A percentile compares a stretch with the other conserved stretches of the same genome.
phyloP scores from a whole-genome alignment of 2,113 vertebrate species.

The Solenodon paradoxus region DNA sequence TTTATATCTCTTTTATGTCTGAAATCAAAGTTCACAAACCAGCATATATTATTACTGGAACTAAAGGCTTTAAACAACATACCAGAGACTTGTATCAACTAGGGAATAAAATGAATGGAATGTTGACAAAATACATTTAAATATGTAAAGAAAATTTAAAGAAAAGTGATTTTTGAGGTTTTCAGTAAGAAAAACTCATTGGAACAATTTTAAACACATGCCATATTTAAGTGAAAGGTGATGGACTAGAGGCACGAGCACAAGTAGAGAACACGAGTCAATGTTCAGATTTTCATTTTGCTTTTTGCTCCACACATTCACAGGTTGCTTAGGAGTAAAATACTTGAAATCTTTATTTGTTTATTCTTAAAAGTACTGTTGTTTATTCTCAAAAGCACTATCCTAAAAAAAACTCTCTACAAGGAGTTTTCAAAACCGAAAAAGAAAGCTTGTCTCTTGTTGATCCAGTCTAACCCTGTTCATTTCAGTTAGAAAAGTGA shows the following conservation, averaged over 20 bases:
- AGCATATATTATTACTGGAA: background rate
- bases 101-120: background rate
- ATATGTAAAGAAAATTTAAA: background rate
- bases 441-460: background rate
- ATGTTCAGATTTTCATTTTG: rapidly evolving
- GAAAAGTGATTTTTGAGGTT: background rate
- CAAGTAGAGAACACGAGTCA: rapidly evolving
- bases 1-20: background rate
- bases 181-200: background rate
- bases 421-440: background rate
- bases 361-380: no score
- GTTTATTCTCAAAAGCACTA: background rate
- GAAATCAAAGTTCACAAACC: background rate
- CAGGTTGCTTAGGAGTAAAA: background rate
- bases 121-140: background rate
- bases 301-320: background rate
- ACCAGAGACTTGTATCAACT: background rate
- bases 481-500: background rate
- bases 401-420: background rate
- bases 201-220: background rate
- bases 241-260: background rate
- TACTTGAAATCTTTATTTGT: background rate
- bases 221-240: rapidly evolving
- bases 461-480: background rate
- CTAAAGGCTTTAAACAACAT: background rate